Base-by-base conservation (phyloP, 2,797 vertebrate species). In the Takifugu ocellatus region DNA sequence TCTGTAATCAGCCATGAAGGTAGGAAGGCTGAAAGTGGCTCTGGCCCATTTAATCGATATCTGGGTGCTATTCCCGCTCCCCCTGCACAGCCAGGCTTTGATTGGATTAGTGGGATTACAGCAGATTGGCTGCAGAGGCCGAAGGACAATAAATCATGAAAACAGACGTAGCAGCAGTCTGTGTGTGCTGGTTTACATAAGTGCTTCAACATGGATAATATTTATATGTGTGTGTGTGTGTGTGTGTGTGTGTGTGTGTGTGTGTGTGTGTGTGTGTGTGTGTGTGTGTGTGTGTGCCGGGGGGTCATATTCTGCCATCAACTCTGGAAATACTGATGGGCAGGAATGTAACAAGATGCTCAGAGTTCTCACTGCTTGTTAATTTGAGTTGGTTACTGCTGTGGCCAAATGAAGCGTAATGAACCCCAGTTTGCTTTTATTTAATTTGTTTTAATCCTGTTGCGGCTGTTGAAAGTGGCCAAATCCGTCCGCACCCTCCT, bases 61-160 rank as follows among this genome's bases (percentile, higher is more conserved):
- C 48, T 60, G 58, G 58, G 55, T 70, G 66, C 65, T 52, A 56
- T 36, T 72, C 45, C 54, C 49, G 52, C 59, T 65, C 5, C 0
- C 25, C 9, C 63, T 56, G 31, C 43, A 17, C 48, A 6, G 44
- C 50, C 69, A 51, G 17, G 17, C 17, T 52, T 65, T 11, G 1
- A 65, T 52, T 64, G 66, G 76, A 86, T 84, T 82, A 78, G 29
- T 43, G 3, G 54, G 66, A 80, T 82, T 79, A 78, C 43, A 70
- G 45, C 53, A 33, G 29, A 69, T 77, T 16, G 43, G n/a, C 25
- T 29, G 36, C n/a, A 29, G 68, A 69, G 61, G 47, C 2, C 51
- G 44, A 79, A 44, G 61, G 58, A 21, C 39, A 21, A 47, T 39
- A 63, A 65, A 70, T 27, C 29, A 14, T 36, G 12, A 39, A 10